phyloP scores from a whole-genome alignment of 2,113 vertebrate genomes.

The Baryphthengus martii region DNA sequence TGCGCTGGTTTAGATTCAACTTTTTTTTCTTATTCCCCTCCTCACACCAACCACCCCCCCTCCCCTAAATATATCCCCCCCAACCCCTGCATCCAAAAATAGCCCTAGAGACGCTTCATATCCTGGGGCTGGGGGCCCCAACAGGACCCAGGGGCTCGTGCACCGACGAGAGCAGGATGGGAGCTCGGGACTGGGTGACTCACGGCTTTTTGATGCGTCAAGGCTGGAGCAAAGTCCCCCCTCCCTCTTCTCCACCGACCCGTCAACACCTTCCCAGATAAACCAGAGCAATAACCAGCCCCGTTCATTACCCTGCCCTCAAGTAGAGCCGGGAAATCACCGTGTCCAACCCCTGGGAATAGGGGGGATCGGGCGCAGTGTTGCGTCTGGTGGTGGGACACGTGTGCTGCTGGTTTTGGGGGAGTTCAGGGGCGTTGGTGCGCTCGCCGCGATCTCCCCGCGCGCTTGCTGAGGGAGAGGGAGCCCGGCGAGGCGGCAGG shows the following conservation, averaged over 20 bases:
- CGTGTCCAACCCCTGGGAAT: neutral
- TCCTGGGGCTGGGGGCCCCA: neutral
- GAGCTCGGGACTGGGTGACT: neutral
- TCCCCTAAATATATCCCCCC: neutral
- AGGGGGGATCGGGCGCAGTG: neutral
- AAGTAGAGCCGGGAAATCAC: neutral
- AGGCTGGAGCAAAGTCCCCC: neutral
- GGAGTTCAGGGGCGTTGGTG: neutral
- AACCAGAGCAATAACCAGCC: neutral
- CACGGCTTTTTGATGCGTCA: neutral
- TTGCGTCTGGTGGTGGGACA: neutral
- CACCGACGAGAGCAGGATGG: fast-evolving
- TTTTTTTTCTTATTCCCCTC: neutral
- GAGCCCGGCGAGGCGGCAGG: neutral
- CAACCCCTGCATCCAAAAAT: neutral
- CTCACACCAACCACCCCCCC: neutral
- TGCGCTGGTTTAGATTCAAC: neutral
- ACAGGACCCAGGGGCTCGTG: neutral
- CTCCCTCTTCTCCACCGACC: neutral
- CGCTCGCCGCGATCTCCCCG: neutral
- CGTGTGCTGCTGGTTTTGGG: neutral
- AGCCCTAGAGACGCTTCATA: fast-evolving
- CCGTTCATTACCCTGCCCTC: neutral
- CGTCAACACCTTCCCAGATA: neutral
- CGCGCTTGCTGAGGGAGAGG: neutral